Evolutionary conservation across 2,888 invertebrate species (phyloP).

Genomic region (Plusia festucae): DNA sequence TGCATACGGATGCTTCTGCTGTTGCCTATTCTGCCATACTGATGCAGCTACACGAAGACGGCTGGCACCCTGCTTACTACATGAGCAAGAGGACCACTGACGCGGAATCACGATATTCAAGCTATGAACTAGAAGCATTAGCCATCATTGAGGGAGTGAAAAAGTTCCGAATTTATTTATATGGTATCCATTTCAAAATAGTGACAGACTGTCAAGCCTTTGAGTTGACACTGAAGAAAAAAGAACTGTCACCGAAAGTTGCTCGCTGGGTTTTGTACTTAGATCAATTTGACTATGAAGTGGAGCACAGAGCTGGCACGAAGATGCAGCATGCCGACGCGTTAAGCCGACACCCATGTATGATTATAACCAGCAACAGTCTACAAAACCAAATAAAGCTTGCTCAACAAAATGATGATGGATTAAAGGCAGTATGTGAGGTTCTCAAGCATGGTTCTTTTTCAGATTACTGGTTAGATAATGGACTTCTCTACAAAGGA

Average conservation of each 20-base stretch:
- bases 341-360: too few relatives aligned
- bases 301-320: conserved; percentile 13
- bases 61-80: conserved; percentile 11
- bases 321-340: conserved; percentile 13
- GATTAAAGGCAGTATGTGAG: too few relatives aligned
- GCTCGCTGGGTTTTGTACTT: conserved; percentile 20
- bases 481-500: too few relatives aligned
- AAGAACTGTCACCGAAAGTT: conserved; percentile 4
- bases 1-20: conserved; percentile 15
- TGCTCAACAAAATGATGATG: too few relatives aligned
- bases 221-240: conserved; percentile 13
- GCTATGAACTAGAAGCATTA: conserved; percentile 30
- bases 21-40: conserved; percentile 17
- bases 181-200: conserved; percentile 21
- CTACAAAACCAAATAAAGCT: too few relatives aligned
- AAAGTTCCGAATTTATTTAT: conserved; percentile 25
- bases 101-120: conserved; percentile 8
- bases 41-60: conserved; percentile 13
- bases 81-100: conserved; percentile 13
- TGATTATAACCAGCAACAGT: too few relatives aligned
- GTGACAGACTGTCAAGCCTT: conserved; percentile 28
- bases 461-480: too few relatives aligned
- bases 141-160: conserved; percentile 20
- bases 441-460: too few relatives aligned
- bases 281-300: conserved; percentile 10